These are phyloP conservation scores for Zaprionus davidi DNA, from an alignment of 1,140 invertebrate species.

Conservation along the genomic window DNA sequence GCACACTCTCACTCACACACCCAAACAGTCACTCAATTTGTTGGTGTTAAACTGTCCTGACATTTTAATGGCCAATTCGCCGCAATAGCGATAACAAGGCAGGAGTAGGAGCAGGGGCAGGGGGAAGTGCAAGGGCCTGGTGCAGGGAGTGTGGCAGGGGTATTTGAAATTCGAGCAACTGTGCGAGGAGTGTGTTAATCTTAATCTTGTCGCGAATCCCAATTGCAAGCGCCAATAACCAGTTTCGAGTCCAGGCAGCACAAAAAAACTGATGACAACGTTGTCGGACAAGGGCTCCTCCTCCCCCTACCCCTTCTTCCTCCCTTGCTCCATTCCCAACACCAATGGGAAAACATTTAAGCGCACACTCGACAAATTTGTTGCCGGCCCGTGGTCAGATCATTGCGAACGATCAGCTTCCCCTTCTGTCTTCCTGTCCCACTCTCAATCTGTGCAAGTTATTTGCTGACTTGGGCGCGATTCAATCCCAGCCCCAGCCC, in stretches of 20 bases:
- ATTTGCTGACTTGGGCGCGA: constrained; percentile 70
- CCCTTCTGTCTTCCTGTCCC: constrained; percentile 1
- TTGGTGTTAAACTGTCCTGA: constrained; percentile 51
- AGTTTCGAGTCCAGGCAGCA: background rate
- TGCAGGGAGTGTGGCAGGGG: background rate
- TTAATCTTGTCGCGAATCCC: constrained; percentile 67
- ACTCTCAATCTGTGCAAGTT: constrained; percentile 29
- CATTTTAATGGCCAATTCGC: constrained; percentile 55
- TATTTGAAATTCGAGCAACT: constrained; percentile 66
- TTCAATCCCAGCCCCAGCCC: constrained; percentile 19
- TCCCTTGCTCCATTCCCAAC: too few species aligned
- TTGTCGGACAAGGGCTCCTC: constrained; percentile 24
- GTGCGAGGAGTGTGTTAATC: constrained; percentile 45
- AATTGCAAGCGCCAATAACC: constrained; percentile 33
- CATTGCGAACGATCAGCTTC: constrained; percentile 51
- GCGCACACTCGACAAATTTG: constrained; percentile 82
- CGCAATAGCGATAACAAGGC: constrained; percentile 30
- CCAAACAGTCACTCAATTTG: constrained; percentile 39
- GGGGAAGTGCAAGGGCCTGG: background rate
- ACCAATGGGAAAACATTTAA: constrained; percentile 73
- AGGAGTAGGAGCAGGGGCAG: background rate
- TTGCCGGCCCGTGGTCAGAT: constrained; percentile 51
- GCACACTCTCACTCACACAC: constrained; percentile 9
- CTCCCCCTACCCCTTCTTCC: background rate
- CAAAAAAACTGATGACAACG: constrained; percentile 65